Conservation (phyloP, 2,888 invertebrate species). For the Pristionchus fissidentatus region DNA sequence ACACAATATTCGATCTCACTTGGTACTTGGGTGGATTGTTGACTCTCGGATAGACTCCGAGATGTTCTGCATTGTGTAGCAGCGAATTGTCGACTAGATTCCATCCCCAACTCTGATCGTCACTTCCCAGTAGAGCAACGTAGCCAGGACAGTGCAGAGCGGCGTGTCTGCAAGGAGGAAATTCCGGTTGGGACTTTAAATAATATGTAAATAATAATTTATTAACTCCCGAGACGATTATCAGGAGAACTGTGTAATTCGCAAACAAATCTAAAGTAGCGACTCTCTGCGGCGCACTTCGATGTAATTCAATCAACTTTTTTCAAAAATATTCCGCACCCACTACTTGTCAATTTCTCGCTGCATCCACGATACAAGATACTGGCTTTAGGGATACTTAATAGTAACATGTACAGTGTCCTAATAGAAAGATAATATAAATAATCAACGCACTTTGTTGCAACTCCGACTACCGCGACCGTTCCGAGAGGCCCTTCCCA, state of each 20-base stretch:
- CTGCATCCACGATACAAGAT: background rate
- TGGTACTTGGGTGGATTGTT: constrained; percentile 89
- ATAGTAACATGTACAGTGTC: background rate
- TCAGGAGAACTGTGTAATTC: too few relatives aligned
- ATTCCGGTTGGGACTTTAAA: too few relatives aligned
- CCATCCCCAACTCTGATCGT: constrained; percentile 99
- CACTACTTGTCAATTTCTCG: too few relatives aligned
- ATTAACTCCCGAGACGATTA: too few relatives aligned
- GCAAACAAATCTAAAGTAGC: too few relatives aligned
- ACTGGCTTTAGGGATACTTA: background rate
- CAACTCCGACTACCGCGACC: constrained; percentile 95
- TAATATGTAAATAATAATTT: too few relatives aligned
- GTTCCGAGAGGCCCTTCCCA: constrained; percentile 90
- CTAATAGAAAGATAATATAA: background rate
- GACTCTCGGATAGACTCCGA: constrained; percentile 79
- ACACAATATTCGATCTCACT: constrained; percentile 79
- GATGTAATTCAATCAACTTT: too few relatives aligned
- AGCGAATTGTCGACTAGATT: constrained; percentile 97
- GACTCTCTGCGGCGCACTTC: too few relatives aligned
- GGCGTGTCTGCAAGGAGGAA: constrained; percentile 85
- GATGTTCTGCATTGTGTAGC: constrained; percentile 89
- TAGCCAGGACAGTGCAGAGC: constrained; percentile 94
- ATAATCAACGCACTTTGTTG: constrained; percentile 82
- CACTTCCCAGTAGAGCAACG: constrained; percentile 92
- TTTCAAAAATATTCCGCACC: too few relatives aligned